Percentiles rank a stretch among this genome's conserved stretches.
Conservation (phyloP, 1,140 invertebrate species). For the Aculops lycopersici region DNA sequence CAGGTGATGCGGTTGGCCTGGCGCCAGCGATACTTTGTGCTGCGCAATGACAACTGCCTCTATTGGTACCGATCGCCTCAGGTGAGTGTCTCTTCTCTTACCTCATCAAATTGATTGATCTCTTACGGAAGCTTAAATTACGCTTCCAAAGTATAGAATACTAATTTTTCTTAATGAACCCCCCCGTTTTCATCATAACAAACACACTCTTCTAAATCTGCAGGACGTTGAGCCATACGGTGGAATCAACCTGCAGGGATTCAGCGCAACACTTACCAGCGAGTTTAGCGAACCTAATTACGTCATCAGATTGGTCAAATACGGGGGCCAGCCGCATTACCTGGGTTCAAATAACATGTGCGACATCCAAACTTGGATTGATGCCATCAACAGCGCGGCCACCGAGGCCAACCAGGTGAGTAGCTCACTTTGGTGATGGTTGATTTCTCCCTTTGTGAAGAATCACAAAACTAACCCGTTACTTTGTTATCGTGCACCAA, state of each 20-base stretch:
- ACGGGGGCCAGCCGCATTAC: not conserved
- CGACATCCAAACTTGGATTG: not conserved
- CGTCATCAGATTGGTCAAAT: not conserved
- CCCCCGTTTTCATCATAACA: too few species aligned
- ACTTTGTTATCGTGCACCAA: too few species aligned
- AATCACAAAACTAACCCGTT: not conserved
- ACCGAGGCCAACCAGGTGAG: slow-evolving; percentile 14
- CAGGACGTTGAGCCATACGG: slow-evolving; percentile 39
- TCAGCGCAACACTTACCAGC: not conserved
- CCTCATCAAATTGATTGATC: too few species aligned
- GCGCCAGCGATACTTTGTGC: slow-evolving; percentile 58
- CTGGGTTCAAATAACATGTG: slow-evolving; percentile 13
- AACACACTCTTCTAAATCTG: too few species aligned
- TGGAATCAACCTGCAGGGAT: slow-evolving; percentile 37
- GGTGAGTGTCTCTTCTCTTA: too few species aligned
- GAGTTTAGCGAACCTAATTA: not conserved
- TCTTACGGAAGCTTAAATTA: too few species aligned
- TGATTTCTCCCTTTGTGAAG: not conserved
- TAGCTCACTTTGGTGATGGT: not conserved
- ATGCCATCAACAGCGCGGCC: slow-evolving; percentile 14
- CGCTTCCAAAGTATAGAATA: too few species aligned
- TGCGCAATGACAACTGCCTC: slow-evolving; percentile 62
- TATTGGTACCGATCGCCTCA: slow-evolving; percentile 70
- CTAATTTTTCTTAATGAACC: too few species aligned
- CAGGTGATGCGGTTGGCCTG: slow-evolving; percentile 21